Evolutionary conservation across 2,888 invertebrate genomes (phyloP), one percentile per base, ranked within the genome.

Genomic region (Drosophila eohydei): DNA sequence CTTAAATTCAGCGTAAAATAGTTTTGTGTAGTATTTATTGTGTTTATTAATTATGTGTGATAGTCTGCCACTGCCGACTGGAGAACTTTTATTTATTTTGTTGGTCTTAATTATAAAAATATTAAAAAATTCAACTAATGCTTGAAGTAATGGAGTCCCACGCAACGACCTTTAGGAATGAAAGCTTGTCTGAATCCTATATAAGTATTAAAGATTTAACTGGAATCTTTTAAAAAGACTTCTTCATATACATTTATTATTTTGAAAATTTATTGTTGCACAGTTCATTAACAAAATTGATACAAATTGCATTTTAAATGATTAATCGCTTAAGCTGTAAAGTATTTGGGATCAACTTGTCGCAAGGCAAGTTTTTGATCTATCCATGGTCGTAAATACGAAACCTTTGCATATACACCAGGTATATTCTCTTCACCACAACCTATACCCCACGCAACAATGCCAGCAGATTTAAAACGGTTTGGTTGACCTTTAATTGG

Each of bases 371-470:
- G 69, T 63, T 95, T 94, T 74, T 94, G 94, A 78, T 95, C 95
- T 71, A 97, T 95, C 97, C 97, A 97, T 12, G 93, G 91, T 1
- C 95, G 93, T 12, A 95, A 94, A 38, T 93, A 91, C 0, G 95
- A 94, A 2, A 97, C 94, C 89, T 95, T 95, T 0, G 95, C 96
- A 90, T 97, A 97, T 0, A 96, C 96, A 0, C 96, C 97, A 0
- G 96, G 97, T 26, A 94, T 94, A 44, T 94, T 93, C 56, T 94
- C 93, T 21, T 93, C 93, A 0, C 96, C 96, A 83, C 97, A 97
- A 0, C 96, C 96, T 75, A 97, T 95, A 21, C 97, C 97, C 97
- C 97, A 97, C 1, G 97, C 95, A 0, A 97, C 97, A 44, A 97
- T 95, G 1, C 96, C 96, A 32, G 91, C 90, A 30, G 93, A 91